Percentiles rank a stretch among this genome's conserved stretches.
These are phyloP conservation scores for Danio albolineatus DNA, from an alignment of 2,797 vertebrate genomes.

Conservation along the genomic window DNA sequence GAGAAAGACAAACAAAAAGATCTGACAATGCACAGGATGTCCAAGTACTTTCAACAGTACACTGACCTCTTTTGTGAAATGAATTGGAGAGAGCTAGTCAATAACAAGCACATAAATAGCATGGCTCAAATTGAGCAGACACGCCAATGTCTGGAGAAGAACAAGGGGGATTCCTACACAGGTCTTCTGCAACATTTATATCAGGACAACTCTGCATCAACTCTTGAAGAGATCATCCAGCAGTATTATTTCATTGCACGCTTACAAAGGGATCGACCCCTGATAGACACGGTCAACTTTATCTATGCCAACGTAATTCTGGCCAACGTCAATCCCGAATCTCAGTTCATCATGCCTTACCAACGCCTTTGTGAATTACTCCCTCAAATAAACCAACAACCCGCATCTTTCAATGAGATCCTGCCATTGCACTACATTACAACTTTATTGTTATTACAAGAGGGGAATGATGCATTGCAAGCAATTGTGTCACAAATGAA, in stretches of 20 bases:
- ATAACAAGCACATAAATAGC: not conserved
- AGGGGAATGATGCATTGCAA: rapidly evolving
- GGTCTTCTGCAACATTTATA: constrained; percentile 67
- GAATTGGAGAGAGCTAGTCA: too few species aligned
- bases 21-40: constrained; percentile 50
- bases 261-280: too few species aligned
- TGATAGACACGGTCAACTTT: constrained; percentile 60
- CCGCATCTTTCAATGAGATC: constrained; percentile 9
- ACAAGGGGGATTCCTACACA: constrained; percentile 67
- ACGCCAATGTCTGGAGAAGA: constrained; percentile 52
- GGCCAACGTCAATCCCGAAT: constrained; percentile 62
- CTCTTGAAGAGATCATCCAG: constrained; percentile 57
- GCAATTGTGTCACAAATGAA: constrained; percentile 65
- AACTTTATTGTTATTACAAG: constrained; percentile 69
- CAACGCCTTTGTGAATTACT: rapidly evolving
- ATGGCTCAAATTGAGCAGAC: constrained; percentile 39
- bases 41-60: constrained; percentile 66
- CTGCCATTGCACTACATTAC: constrained; percentile 68
- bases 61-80: constrained; percentile 65
- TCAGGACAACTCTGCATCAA: not conserved
- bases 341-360: not conserved
- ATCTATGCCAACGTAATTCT: constrained; percentile 71
- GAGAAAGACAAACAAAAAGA: constrained; percentile 65
- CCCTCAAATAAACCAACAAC: rapidly evolving
- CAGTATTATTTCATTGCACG: too few species aligned